Base-by-base conservation (phyloP, 2,113 vertebrate species). In the Vombatus ursinus region DNA sequence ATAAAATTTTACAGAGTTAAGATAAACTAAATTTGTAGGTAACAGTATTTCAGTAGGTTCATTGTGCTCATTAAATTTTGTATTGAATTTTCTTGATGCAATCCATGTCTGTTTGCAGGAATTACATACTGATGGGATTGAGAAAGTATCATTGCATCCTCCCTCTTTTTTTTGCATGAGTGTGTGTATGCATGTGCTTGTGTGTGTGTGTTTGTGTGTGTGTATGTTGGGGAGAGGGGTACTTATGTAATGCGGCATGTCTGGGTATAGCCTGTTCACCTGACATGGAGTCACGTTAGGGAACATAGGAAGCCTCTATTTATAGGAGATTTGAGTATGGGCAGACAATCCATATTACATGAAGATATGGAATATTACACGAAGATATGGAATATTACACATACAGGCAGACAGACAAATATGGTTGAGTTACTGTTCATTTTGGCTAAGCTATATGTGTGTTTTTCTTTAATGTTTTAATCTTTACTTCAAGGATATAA, bases 1-100 rank as follows among this genome's bases (percentile, higher is more conserved):
- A 96, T 96, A 95, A 97, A 96, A 94, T 96, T 96, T 96, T 96
- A 96, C 7, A 92, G 50, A 49, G 90, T 92, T 93, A 97, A 97
- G 89, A 96, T 94, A 94, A 92, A 94, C 96, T 92, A 96, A 92
- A 53, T 92, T 95, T 95, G 24, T 96, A 95, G 93, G 31, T 91
- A 96, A 57, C n/a, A 31, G 3, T 95, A 93, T 97, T 44, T 44
- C 94, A 94, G 91, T 95, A n/a, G 25, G 2, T 93, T 3, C 50
- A 22, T 94, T 9, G 47, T 50, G 5, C 77, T 97, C 53, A 94
- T 94, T 94, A 97, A 94, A 92, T 97, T 92, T 31, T 95, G 44
- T 90, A 24, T 57, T n/a, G 53, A 94, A 94, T 92, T 50, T 84
- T 52, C 37, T 77, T 91, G 7, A 44, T 44, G 16, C 68, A 84